A percentile compares a stretch with the other conserved stretches of the same genome.
Evolutionary conservation across 1,140 invertebrate species (phyloP).

Genomic region (Drosophila asahinai): DNA sequence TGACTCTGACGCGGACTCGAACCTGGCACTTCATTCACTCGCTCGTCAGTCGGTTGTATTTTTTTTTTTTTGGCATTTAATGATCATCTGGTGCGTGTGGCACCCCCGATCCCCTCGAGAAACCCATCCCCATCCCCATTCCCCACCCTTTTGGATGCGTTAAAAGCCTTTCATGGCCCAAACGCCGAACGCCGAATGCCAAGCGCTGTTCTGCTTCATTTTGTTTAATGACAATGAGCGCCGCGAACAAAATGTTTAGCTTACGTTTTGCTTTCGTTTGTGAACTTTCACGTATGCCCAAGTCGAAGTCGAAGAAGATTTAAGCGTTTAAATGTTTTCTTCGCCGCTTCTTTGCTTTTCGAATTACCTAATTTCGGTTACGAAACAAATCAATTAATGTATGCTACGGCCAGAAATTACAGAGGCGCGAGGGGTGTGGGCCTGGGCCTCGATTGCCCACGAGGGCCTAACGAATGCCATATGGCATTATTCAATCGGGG

Average conservation of each 20-base stretch:
- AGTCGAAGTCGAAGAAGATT: constrained; percentile 62
- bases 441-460: constrained; percentile 10
- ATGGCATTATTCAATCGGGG: constrained; percentile 37
- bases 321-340: constrained; percentile 70
- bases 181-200: constrained; percentile 30
- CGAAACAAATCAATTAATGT: constrained; percentile 82
- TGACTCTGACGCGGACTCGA: constrained; percentile 43
- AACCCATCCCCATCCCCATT: constrained; percentile 18
- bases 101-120: constrained; percentile 6
- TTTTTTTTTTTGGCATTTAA: constrained; percentile 75
- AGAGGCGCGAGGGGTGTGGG: not conserved
- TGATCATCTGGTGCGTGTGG: constrained; percentile 70
- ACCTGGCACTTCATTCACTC: constrained; percentile 56
- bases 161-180: constrained; percentile 72
- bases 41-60: constrained; percentile 46
- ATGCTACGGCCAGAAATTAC: constrained; percentile 37
- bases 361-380: constrained; percentile 80
- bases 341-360: constrained; percentile 40
- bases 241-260: constrained; percentile 55
- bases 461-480: constrained; percentile 34
- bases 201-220: constrained; percentile 77
- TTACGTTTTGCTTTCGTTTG: constrained; percentile 77
- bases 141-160: constrained; percentile 38
- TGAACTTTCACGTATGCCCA: constrained; percentile 75
- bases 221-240: constrained; percentile 81